Percentiles rank a stretch among this genome's conserved stretches.
phyloP scores from a whole-genome alignment of 1,140 invertebrate species.

The Pogonus chalceus region DNA sequence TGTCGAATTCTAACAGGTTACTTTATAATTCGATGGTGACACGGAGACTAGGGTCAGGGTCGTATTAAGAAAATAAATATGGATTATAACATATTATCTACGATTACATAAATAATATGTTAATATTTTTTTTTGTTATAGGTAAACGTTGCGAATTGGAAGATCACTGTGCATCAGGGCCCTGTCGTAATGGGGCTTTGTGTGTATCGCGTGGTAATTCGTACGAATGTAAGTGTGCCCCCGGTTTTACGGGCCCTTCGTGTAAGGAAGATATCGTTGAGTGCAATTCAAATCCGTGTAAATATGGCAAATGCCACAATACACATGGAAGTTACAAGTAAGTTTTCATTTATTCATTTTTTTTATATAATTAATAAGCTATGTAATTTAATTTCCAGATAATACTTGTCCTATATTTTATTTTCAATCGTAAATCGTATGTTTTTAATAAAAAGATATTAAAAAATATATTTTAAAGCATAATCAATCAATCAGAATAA shows the following conservation, averaged over 20 bases:
- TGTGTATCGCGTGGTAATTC: slow-evolving; percentile 63
- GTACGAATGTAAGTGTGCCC: slow-evolving; percentile 75
- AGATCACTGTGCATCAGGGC: slow-evolving; percentile 80
- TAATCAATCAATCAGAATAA: background rate
- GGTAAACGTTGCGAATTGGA: slow-evolving; percentile 77
- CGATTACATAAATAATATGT: background rate
- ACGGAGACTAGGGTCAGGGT: background rate
- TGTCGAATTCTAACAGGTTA: too few relatives aligned
- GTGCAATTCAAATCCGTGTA: slow-evolving; percentile 67
- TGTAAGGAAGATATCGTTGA: slow-evolving; percentile 87
- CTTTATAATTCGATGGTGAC: too few relatives aligned
- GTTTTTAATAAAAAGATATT: background rate
- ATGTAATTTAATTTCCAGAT: too few relatives aligned
- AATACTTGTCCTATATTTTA: too few relatives aligned
- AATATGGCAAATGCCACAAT: slow-evolving; percentile 69
- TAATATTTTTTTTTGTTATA: slow-evolving; percentile 36
- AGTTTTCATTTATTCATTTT: slow-evolving; percentile 40
- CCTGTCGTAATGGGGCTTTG: slow-evolving; percentile 76
- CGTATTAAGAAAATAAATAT: background rate
- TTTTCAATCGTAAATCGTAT: background rate
- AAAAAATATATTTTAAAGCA: background rate
- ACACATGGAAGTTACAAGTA: slow-evolving; percentile 84
- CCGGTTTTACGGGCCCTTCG: slow-evolving; percentile 73
- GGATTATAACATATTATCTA: background rate
- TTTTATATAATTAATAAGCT: background rate